Percentiles rank a stretch among this genome's conserved stretches.
phyloP scores from a whole-genome alignment of 2,113 vertebrate genomes.

The Rhagologus leucostigma region DNA sequence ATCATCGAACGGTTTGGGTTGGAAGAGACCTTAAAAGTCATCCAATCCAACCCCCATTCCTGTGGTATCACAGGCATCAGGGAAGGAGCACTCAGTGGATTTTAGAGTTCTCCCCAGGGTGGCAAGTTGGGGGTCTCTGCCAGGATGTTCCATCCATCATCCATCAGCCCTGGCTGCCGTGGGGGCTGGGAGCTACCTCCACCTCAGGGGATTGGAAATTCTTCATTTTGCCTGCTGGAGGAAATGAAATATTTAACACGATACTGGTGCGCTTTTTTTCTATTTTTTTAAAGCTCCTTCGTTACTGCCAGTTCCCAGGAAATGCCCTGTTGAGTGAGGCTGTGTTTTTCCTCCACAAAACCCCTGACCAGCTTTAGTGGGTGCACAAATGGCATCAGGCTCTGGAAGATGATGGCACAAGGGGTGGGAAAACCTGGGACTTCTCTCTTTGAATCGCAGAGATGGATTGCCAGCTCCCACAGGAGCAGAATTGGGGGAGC shows the following conservation, averaged over 20 bases:
- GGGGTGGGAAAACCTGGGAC: not conserved
- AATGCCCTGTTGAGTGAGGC: not conserved
- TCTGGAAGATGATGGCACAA: not conserved
- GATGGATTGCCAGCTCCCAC: not conserved
- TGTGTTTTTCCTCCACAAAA: not conserved
- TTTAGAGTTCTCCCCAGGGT: not conserved
- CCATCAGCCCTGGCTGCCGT: not conserved
- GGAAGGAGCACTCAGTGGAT: not conserved
- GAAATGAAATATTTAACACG: not conserved
- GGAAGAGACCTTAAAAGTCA: not conserved
- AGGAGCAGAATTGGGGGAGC: not conserved
- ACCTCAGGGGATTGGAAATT: not conserved
- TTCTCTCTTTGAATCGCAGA: not conserved
- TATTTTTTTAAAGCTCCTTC: not conserved
- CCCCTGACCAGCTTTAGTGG: not conserved
- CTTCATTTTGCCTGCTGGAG: not conserved
- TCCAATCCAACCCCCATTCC: not conserved
- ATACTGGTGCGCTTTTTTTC: too few relatives aligned
- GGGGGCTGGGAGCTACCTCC: not conserved
- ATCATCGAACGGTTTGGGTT: not conserved
- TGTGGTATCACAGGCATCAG: not conserved
- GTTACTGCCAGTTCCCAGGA: not conserved
- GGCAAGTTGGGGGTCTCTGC: not conserved
- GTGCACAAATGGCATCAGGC: not conserved
- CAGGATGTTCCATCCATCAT: not conserved